Conservation (phyloP, 1,140 invertebrate species). For the Hycleus phaleratus region DNA sequence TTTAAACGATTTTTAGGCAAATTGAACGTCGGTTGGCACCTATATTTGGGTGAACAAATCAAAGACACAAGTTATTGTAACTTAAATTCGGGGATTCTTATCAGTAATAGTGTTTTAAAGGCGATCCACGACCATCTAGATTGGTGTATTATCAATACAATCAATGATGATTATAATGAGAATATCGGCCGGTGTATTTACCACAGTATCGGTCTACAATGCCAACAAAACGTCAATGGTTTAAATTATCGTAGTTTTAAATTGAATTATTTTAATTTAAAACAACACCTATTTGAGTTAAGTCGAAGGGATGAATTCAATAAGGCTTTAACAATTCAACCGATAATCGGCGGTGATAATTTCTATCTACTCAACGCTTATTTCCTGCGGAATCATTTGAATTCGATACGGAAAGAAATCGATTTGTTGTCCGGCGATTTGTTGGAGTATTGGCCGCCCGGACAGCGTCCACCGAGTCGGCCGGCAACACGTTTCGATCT, state of each 20-base stretch:
- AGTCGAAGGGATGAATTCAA: conserved; percentile 45
- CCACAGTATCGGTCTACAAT: conserved; percentile 57
- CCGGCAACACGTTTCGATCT: conserved; percentile 78
- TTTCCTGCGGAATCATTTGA: conserved; percentile 52
- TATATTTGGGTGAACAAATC: conserved; percentile 61
- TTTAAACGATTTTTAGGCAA: conserved; percentile 60
- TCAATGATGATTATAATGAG: conserved; percentile 67
- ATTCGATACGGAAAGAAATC: conserved; percentile 46
- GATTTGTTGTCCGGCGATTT: conserved; percentile 43
- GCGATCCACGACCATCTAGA: conserved; percentile 67
- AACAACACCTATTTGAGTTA: conserved; percentile 43
- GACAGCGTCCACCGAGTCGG: conserved; percentile 58
- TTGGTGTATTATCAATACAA: conserved; percentile 78
- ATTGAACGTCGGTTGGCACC: conserved; percentile 73
- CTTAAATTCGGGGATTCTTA: conserved; percentile 62
- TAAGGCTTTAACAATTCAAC: conserved; percentile 55
- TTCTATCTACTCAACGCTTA: conserved; percentile 65
- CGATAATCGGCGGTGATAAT: conserved; percentile 52
- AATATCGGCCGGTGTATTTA: conserved; percentile 77
- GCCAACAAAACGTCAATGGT: conserved; percentile 49
- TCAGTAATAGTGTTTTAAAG: conserved; percentile 68
- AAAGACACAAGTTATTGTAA: conserved; percentile 52
- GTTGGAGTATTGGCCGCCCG: conserved; percentile 65
- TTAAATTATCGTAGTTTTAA: conserved; percentile 21
- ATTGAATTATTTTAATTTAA: conserved; percentile 47